phyloP scores from a whole-genome alignment of 2,888 invertebrate species.

The Ectemnius cavifrons region DNA sequence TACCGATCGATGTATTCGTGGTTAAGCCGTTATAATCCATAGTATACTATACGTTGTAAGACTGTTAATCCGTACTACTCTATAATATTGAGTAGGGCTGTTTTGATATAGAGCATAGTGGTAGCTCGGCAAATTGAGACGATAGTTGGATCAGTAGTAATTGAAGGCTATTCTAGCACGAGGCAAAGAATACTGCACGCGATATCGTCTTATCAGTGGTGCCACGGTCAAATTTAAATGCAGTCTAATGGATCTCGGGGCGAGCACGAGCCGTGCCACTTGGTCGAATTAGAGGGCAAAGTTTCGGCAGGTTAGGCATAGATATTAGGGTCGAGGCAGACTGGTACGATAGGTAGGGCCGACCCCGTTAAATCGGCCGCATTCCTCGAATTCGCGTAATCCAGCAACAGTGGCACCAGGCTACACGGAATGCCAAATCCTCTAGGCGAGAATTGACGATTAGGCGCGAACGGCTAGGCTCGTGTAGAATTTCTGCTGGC shows the following conservation, averaged over 20 bases:
- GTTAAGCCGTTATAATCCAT: neutral
- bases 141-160: too few species aligned
- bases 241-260: neutral
- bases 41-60: neutral
- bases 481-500: neutral
- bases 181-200: slow-evolving; percentile 2
- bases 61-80: neutral
- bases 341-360: neutral
- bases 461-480: neutral
- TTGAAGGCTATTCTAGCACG: neutral
- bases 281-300: slow-evolving; percentile 1
- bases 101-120: neutral
- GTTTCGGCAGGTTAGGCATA: neutral
- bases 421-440: neutral
- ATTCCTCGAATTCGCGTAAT: neutral
- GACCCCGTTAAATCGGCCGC: neutral
- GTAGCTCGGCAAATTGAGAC: neutral
- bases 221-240: neutral
- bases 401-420: neutral
- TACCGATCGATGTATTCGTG: neutral
- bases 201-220: slow-evolving; percentile 1
- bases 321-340: slow-evolving; percentile 2
- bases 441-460: neutral
- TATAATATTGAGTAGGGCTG: neutral
- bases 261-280: neutral